phyloP scores from a whole-genome alignment of 2,797 vertebrate species.

The Chloroceryle amazona region DNA sequence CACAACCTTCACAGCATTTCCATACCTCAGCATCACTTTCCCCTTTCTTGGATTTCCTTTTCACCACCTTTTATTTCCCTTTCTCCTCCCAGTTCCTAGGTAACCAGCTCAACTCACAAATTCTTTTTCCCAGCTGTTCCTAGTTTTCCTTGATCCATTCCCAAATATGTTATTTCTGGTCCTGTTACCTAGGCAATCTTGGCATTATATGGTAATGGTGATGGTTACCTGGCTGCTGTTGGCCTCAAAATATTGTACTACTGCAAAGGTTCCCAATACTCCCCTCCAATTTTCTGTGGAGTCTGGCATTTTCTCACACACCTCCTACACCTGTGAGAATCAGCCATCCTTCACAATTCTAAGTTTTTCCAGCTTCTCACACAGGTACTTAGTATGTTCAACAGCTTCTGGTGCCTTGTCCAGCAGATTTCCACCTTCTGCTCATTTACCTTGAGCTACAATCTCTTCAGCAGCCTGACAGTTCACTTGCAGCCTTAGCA shows the following conservation, averaged over 20 bases:
- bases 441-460: not conserved
- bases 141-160: not conserved
- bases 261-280: not conserved
- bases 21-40: not conserved
- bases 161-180: not conserved
- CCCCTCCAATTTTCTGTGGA: not conserved
- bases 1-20: fast-evolving
- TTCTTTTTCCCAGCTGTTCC: not conserved
- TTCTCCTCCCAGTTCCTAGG: not conserved
- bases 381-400: not conserved
- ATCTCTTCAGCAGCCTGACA: not conserved
- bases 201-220: not conserved
- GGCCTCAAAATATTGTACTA: not conserved
- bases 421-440: not conserved
- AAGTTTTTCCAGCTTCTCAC: not conserved
- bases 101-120: not conserved
- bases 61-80: not conserved
- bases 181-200: not conserved
- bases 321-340: constrained; percentile 10
- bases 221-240: not conserved
- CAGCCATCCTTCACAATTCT: not conserved
- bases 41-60: not conserved
- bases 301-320: not conserved
- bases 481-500: not conserved
- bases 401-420: not conserved